phyloP scores from a whole-genome alignment of 2,113 vertebrate species.

The Semnornis frantzii region DNA sequence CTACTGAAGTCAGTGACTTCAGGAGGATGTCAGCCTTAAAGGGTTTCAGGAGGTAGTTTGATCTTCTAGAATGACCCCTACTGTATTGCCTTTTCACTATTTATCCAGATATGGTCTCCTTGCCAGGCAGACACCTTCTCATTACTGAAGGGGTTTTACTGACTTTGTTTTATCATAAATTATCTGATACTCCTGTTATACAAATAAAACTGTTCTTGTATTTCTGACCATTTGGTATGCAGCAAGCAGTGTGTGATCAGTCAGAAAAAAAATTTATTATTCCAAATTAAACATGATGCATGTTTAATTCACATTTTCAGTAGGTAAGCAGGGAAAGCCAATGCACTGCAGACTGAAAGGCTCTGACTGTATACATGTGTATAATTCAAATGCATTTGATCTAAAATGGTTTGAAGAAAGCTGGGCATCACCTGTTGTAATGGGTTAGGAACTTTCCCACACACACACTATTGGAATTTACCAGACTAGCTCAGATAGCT shows the following conservation, averaged over 20 bases:
- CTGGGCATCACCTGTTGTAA: fast-evolving
- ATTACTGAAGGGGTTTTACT: not conserved
- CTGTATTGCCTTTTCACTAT: constrained; percentile 17
- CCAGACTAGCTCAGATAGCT: no score
- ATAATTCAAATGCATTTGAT: not conserved
- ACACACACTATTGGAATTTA: no score
- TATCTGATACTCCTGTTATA: constrained; percentile 28
- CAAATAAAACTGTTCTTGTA: constrained; percentile 26
- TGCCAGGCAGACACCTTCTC: constrained; percentile 40
- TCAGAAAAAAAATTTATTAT: constrained; percentile 19
- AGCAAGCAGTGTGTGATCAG: not conserved
- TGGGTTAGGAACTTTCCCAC: no score
- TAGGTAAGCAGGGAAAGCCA: not conserved
- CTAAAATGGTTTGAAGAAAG: not conserved
- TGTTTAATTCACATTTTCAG: not conserved
- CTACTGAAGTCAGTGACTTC: constrained; percentile 57
- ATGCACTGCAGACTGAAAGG: not conserved
- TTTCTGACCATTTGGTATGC: not conserved
- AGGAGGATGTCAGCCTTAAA: constrained; percentile 38
- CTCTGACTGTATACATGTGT: not conserved
- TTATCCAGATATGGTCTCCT: constrained; percentile 39
- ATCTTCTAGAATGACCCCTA: constrained; percentile 40
- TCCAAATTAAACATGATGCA: not conserved
- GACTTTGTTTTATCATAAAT: constrained; percentile 41
- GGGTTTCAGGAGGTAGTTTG: not conserved